Base-by-base conservation (phyloP, 2,888 invertebrate species). In the Agonopterix subpropinquella region DNA sequence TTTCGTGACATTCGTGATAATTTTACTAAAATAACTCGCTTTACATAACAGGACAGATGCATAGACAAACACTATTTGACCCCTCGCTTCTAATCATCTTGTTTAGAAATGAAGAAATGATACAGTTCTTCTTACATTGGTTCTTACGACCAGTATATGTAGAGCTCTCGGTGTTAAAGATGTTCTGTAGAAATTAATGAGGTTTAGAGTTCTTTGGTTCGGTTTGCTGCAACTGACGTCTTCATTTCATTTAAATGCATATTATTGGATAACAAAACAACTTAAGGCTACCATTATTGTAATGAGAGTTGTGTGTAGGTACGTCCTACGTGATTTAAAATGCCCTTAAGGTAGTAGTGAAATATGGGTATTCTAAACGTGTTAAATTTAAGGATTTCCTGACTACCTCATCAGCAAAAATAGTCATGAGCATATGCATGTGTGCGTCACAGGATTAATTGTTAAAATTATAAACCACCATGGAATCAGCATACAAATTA, bases 1-100 rank as follows among this genome's bases (percentile, higher is more conserved):
- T 49, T 13, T 53, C 58, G 53, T 54, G 53, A 50, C 41, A 44
- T 43, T 57, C 64, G 62, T 61, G 60, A 61, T 58, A 48, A 47
- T 48, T 52, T 56, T 56, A 56, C 59, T 52, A 55, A 56, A 57
- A 53, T 50, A 47, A 47, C 49, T 53, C 55, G 43, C 51, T 57
- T 61, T 60, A 55, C 55, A 58, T 61, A 61, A 55, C 51, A 46
- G n/a, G 8, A n/a, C n/a, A n/a, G n/a, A 43, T 11, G n/a, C 50
- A 28, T 8, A 18, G 11, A 39, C 59, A 54, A 55, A 9, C 37
- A n/a, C 36, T 49, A 51, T 48, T 9, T 43, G 57, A 53, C 50
- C 54, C 45, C 44, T 39, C 7, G 2, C 4, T 44, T 11, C 18
- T 11, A 44, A 41, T 13, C 10, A 11, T 1, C 15, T 8, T 10